Evolutionary conservation across 2,888 invertebrate species (phyloP).

Genomic region (Yponomeuta cagnagella): DNA sequence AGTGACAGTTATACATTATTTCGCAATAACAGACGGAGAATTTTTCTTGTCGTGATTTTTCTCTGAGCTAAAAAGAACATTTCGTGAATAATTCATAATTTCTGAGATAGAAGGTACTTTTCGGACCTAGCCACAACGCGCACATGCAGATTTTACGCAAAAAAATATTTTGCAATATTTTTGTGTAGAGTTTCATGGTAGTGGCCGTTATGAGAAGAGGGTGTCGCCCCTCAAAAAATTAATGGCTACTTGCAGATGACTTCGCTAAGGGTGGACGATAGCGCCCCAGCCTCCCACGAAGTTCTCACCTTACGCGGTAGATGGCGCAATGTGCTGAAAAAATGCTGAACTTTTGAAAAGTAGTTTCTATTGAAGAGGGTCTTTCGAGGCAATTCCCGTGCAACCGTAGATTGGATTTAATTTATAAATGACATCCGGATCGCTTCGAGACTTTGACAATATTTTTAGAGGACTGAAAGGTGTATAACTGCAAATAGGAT

Average conservation of each 20-base stretch:
- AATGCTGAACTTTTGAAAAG: background rate
- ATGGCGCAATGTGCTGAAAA: slow-evolving; percentile 38
- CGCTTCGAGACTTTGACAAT: too few species aligned
- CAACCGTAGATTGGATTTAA: too few species aligned
- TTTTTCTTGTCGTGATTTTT: too few species aligned
- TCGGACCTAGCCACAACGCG: background rate
- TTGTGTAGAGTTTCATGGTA: slow-evolving; percentile 41
- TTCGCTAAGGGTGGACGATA: slow-evolving; percentile 23
- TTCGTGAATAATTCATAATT: background rate
- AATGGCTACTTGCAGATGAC: slow-evolving; percentile 48
- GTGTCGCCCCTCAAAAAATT: slow-evolving; percentile 69
- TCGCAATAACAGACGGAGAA: too few species aligned
- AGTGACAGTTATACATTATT: too few species aligned
- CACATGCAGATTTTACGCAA: background rate
- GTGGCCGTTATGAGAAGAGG: slow-evolving; percentile 33
- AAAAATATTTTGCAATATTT: background rate
- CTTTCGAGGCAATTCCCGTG: too few species aligned
- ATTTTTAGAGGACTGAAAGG: too few species aligned
- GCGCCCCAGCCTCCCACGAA: slow-evolving; percentile 26
- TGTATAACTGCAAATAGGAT: too few species aligned
- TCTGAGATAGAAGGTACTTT: background rate
- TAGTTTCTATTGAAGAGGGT: too few species aligned
- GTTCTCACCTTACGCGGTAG: slow-evolving; percentile 45
- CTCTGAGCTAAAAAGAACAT: too few species aligned
- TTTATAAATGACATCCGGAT: too few species aligned